Evolutionary conservation across 2,888 invertebrate genomes (phyloP).

Genomic region (Cantharis nigra): DNA sequence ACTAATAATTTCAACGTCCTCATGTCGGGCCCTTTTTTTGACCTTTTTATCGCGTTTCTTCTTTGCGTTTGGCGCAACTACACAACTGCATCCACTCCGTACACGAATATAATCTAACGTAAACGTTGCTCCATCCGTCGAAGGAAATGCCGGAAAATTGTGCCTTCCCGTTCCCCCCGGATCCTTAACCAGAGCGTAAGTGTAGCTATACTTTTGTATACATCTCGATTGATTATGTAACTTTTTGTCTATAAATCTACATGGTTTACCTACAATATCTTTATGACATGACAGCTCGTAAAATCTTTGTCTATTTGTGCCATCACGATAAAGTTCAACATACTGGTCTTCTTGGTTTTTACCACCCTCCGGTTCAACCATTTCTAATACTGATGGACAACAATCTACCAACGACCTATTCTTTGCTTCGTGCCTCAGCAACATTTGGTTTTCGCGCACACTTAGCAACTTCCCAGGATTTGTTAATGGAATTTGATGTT

Average conservation of each 20-base stretch:
- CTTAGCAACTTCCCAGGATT: slow-evolving; percentile 57
- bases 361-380: slow-evolving; percentile 78
- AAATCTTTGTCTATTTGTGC: slow-evolving; percentile 70
- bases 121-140: slow-evolving; percentile 63
- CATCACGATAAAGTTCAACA: slow-evolving; percentile 76
- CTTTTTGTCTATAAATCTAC: slow-evolving; percentile 71
- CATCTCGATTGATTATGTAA: slow-evolving; percentile 71
- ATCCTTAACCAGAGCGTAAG: slow-evolving; percentile 80
- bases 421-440: slow-evolving; percentile 55
- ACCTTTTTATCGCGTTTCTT: slow-evolving; percentile 50
- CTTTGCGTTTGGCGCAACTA: slow-evolving; percentile 66
- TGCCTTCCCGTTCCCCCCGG: slow-evolving; percentile 53
- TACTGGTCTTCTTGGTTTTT: slow-evolving; percentile 72
- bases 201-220: slow-evolving; percentile 81
- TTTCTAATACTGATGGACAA: slow-evolving; percentile 79
- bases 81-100: slow-evolving; percentile 84
- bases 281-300: slow-evolving; percentile 80
- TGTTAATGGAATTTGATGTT: slow-evolving; percentile 41
- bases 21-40: slow-evolving; percentile 39
- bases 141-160: slow-evolving; percentile 58
- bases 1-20: slow-evolving; percentile 8
- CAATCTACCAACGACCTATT: slow-evolving; percentile 68
- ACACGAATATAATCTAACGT: slow-evolving; percentile 82
- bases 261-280: slow-evolving; percentile 72
- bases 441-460: slow-evolving; percentile 68